These are phyloP conservation scores for Bombus confusus DNA, from an alignment of 1,140 invertebrate genomes.

Conservation along the genomic window DNA sequence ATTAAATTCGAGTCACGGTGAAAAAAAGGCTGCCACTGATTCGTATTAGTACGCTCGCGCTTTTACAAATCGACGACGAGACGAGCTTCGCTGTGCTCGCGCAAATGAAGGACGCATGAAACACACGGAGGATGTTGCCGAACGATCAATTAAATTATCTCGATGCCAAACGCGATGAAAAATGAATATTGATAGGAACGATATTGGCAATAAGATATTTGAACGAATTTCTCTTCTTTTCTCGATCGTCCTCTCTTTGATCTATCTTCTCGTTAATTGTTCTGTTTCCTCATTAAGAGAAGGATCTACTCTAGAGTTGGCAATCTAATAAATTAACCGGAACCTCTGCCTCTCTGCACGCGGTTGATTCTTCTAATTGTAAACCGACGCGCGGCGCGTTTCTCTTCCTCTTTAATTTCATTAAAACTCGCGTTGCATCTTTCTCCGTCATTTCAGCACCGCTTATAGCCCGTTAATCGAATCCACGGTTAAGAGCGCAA, in stretches of 20 bases:
- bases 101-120: background rate
- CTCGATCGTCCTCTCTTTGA: background rate
- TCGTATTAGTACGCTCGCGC: background rate
- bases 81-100: background rate
- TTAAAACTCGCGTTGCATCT: slow-evolving; percentile 24
- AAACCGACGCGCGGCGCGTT: background rate
- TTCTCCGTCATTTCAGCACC: slow-evolving; percentile 7
- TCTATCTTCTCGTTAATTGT: background rate
- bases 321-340: slow-evolving; percentile 22
- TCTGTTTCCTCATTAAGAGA: background rate
- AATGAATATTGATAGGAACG: background rate
- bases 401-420: slow-evolving; percentile 18
- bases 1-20: slow-evolving; percentile 54
- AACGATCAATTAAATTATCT: background rate
- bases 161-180: background rate
- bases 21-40: slow-evolving; percentile 21
- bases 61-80: background rate
- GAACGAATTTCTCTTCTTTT: background rate
- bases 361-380: slow-evolving; percentile 9
- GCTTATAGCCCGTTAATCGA: slow-evolving; percentile 39
- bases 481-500: slow-evolving; percentile 37
- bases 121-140: slow-evolving; percentile 8
- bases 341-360: background rate
- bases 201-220: background rate
- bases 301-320: background rate